These are phyloP conservation scores for Forbesichthys papilliferus DNA, from an alignment of 2,113 vertebrate species.

Conservation along the genomic window DNA sequence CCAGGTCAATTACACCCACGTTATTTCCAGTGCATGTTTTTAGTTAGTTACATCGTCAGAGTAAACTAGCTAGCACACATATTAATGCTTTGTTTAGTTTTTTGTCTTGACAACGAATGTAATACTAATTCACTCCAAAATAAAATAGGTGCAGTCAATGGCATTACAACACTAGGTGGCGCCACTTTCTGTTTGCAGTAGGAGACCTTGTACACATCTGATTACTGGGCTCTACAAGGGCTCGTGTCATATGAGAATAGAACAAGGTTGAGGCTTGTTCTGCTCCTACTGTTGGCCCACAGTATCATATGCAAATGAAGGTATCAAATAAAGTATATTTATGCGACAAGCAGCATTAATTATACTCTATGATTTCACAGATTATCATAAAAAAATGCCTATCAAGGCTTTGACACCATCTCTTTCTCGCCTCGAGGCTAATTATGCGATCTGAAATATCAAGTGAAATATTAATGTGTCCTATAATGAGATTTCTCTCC, in stretches of 20 bases:
- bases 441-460: no score
- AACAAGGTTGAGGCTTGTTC: slow-evolving; percentile 46
- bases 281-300: slow-evolving; percentile 21
- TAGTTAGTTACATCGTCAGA: not conserved
- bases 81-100: no score
- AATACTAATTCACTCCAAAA: not conserved
- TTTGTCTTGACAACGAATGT: not conserved
- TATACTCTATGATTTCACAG: no score
- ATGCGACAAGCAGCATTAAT: not conserved
- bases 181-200: not conserved
- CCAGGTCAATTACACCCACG: not conserved
- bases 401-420: no score
- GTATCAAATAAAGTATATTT: not conserved
- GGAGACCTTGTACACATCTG: slow-evolving; percentile 26
- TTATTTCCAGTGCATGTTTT: not conserved
- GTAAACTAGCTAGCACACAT: not conserved
- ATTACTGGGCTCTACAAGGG: slow-evolving; percentile 40
- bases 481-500: no score
- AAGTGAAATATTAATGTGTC: no score
- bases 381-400: no score
- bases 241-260: slow-evolving; percentile 52
- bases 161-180: no score
- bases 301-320: slow-evolving; percentile 17
- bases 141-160: no score
- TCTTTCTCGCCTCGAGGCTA: no score